phyloP scores from a whole-genome alignment of 2,888 invertebrate genomes.

The Trichacis sp. region DNA sequence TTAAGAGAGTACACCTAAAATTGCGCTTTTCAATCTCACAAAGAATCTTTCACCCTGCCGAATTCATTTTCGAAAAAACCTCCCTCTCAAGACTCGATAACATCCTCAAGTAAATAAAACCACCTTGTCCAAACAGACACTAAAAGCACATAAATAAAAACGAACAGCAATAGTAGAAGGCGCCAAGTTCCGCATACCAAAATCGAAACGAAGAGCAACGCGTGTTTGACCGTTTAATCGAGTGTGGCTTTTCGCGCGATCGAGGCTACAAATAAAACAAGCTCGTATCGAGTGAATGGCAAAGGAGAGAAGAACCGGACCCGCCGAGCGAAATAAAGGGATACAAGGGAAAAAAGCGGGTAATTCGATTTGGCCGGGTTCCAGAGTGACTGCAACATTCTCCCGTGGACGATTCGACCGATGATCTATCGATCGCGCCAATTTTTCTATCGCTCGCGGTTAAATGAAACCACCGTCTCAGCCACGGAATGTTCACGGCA shows the following conservation, averaged over 20 bases:
- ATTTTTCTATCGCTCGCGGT: too few relatives aligned
- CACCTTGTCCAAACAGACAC: background rate
- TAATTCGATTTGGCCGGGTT: slow-evolving; percentile 39
- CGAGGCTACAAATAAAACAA: background rate
- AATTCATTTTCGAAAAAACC: too few relatives aligned
- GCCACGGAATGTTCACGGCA: background rate
- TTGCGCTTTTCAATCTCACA: too few relatives aligned
- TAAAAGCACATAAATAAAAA: background rate
- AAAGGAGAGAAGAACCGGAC: too few relatives aligned
- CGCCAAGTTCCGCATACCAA: background rate
- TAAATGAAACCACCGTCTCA: background rate
- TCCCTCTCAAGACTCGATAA: too few relatives aligned
- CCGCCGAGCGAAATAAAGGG: too few relatives aligned
- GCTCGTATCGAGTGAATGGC: background rate
- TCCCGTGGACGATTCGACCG: slow-evolving; percentile 22
- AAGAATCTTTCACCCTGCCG: too few relatives aligned
- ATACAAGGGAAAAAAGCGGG: slow-evolving; percentile 20
- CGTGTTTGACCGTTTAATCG: background rate
- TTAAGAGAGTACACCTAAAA: too few relatives aligned
- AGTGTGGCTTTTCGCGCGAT: background rate
- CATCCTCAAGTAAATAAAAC: background rate
- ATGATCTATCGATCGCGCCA: slow-evolving; percentile 21
- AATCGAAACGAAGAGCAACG: too few relatives aligned
- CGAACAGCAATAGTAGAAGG: background rate
- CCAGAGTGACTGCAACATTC: slow-evolving; percentile 29